A percentile compares a stretch with the other conserved stretches of the same genome.
Evolutionary conservation across 2,113 vertebrate genomes (phyloP).

Genomic region (Paracanthobrama guichenoti): DNA sequence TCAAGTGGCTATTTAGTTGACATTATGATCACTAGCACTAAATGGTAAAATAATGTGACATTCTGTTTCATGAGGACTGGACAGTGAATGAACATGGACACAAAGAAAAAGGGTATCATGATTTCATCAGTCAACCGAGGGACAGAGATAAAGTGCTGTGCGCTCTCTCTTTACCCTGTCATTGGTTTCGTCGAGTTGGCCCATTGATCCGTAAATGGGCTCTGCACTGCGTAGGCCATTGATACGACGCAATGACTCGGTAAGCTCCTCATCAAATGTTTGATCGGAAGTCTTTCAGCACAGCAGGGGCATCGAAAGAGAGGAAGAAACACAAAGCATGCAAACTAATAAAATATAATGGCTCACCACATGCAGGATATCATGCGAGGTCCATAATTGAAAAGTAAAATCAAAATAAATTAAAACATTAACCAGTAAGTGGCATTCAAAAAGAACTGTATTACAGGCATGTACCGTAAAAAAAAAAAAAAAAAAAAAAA

Average conservation of each 20-base stretch:
- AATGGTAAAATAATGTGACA: neutral
- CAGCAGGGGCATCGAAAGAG: constrained; percentile 68
- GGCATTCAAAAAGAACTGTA: neutral
- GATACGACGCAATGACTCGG: constrained; percentile 74
- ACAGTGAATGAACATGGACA: neutral
- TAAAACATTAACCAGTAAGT: neutral
- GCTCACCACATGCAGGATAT: constrained; percentile 19
- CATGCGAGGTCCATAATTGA: neutral
- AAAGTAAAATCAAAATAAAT: neutral
- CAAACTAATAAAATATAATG: constrained; percentile 43
- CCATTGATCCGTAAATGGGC: constrained; percentile 77
- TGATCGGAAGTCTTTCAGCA: constrained; percentile 78
- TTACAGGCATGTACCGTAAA: neutral
- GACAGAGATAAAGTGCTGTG: neutral
- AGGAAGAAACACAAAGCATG: constrained; percentile 50
- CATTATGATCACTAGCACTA: neutral
- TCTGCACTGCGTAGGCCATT: constrained; percentile 77
- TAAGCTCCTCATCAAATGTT: constrained; percentile 79
- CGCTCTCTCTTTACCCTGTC: constrained; percentile 76
- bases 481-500: neutral
- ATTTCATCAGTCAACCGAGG: neutral
- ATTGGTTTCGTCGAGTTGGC: constrained; percentile 77
- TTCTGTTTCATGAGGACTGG: neutral
- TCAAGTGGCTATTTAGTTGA: neutral
- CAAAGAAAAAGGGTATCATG: neutral